Evolutionary conservation across 2,797 vertebrate species (phyloP), one percentile per base, ranked within the genome.

Genomic region (Gallinago solitaria): DNA sequence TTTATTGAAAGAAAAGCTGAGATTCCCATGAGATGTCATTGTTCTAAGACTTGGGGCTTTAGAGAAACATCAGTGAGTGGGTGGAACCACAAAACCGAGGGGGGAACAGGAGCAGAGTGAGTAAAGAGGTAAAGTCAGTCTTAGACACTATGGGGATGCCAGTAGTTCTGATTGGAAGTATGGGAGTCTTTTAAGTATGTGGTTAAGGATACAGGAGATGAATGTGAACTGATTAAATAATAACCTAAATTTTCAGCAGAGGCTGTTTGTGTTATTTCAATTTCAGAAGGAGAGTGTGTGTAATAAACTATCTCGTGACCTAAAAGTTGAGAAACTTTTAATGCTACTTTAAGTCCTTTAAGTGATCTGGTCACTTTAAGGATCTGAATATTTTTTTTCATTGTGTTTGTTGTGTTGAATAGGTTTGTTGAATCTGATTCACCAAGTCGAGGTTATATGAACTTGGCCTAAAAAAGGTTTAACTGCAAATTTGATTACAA

Each of bases 181-280:
- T 0, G 4, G 23, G 30, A 73, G 10, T 32, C 16, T 79, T 83
- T 60, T 87, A 15, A 14, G 2, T 27, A 13, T 0, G 0, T 59
- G 24, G 9, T 41, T 93, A 80, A 39, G 60, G 77, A 57, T 61
- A 16, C 9, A 61, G 24, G n/a, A 89, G 11, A 7, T 61, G 5
- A 51, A 51, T 0, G 2, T 56, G 35, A 79, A 53, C 28, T 43
- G 10, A 37, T 43, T 48, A 33, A 90, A 41, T 81, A 90, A 41
- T 81, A 63, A 45, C 9, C 43, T 6, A 18, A 53, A 76, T 8
- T 91, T 60, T 77, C 21, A 39, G 13, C 33, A 33, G 48, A 75
- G 17, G 11, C 54, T 50, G 4, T 50, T 79, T 11, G 10, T 87
- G n/a, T 65, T 86, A 45, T 68, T 81, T 59, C 14, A 8, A 16